These are phyloP conservation scores for Magallana angulata DNA, from an alignment of 1,140 invertebrate genomes.

Conservation along the genomic window DNA sequence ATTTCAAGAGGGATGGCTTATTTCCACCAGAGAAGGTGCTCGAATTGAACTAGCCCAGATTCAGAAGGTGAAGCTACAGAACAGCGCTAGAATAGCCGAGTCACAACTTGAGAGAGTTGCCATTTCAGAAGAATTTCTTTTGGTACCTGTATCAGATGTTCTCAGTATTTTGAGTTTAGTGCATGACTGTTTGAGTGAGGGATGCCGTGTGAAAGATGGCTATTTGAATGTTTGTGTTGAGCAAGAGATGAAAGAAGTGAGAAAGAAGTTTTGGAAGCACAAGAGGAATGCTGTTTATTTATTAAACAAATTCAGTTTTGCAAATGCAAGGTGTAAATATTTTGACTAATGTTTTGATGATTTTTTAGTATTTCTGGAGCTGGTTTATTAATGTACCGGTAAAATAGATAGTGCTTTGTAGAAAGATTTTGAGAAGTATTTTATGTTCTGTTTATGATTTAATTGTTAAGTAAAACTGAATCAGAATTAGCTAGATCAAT, in stretches of 20 bases:
- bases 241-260: background rate
- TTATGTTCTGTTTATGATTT: too few relatives aligned
- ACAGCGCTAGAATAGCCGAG: background rate
- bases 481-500: too few relatives aligned
- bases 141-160: background rate
- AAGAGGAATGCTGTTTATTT: background rate
- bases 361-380: too few relatives aligned
- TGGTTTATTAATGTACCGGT: too few relatives aligned
- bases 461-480: too few relatives aligned
- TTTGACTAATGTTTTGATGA: background rate
- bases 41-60: background rate
- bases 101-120: background rate
- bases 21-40: background rate
- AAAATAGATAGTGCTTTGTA: too few relatives aligned
- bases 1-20: background rate
- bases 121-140: background rate
- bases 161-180: background rate
- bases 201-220: background rate
- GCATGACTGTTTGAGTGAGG: slow-evolving; percentile 3
- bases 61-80: background rate
- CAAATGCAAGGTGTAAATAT: slow-evolving; percentile 8
- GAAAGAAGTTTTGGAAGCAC: slow-evolving; percentile 13
- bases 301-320: slow-evolving; percentile 9
- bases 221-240: background rate
- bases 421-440: too few relatives aligned